These are phyloP conservation scores for Riparia riparia DNA, from an alignment of 2,113 vertebrate genomes.

Conservation along the genomic window DNA sequence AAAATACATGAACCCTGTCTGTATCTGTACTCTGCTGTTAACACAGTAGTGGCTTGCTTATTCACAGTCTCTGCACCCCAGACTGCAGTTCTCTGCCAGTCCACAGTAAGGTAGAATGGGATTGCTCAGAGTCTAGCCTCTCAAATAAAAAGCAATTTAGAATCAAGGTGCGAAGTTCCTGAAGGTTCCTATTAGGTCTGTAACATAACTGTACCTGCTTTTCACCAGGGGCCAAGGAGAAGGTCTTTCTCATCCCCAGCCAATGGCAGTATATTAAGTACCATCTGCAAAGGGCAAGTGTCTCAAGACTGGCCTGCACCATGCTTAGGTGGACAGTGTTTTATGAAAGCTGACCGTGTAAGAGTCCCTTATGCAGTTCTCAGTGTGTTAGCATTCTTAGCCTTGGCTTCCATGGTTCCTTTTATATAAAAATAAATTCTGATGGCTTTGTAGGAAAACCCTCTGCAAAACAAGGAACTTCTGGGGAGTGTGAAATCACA, in stretches of 20 bases:
- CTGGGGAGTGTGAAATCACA: not conserved
- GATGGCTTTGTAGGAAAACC: not conserved
- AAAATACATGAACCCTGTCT: not conserved
- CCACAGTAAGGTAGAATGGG: not conserved
- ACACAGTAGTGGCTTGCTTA: not conserved
- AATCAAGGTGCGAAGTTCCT: not conserved
- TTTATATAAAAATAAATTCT: not conserved
- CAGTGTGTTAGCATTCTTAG: not conserved
- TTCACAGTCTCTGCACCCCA: not conserved
- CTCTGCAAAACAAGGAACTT: not conserved
- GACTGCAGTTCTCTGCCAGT: not conserved
- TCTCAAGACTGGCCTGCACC: not conserved
- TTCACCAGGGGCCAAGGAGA: not conserved
- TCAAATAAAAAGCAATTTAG: not conserved
- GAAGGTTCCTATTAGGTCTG: not conserved
- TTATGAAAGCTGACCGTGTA: not conserved
- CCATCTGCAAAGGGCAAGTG: not conserved
- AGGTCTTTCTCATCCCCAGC: not conserved
- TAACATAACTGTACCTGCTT: not conserved
- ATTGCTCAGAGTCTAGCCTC: not conserved
- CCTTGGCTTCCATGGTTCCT: not conserved
- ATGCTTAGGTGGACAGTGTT: not conserved
- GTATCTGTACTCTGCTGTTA: not conserved
- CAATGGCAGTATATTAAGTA: not conserved
- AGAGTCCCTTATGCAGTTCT: not conserved